Base-by-base conservation (phyloP, 1,140 invertebrate species). In the Nephotettix cincticeps region DNA sequence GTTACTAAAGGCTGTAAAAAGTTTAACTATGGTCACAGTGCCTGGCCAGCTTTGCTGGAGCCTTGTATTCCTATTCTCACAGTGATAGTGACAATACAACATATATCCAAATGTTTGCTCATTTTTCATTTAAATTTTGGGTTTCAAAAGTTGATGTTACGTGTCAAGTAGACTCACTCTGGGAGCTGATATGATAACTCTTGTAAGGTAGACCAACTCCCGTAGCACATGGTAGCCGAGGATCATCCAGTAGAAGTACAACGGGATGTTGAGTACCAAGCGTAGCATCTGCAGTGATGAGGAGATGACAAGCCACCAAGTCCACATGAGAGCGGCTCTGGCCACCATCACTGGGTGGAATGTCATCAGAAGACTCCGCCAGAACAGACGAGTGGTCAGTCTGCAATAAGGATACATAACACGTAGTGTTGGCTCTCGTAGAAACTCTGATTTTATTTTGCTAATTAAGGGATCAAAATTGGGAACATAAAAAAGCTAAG, bases 171-270 rank as follows among this genome's bases (percentile, higher is more conserved):
- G 6, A 64, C 61, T 82, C 2, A 84, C 83, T 27, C 84, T 81
- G 0, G 88, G 87, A 0, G 86, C 86, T 40, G 79, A 82, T 54
- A 87, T 81, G 0, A 84, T 75, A 32, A 89, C 82, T 75, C 80
- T 80, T 1, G 77, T 74, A n/a, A 89, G 84, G 43, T 87, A 84
- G 0, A 86, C 17, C 0, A 85, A 17, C 74, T 91, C 89, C 21
- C 85, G 76, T 9, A 81, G 74, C 0, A 87, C 84, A 67, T 83
- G 81, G 17, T 85, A 81, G 1, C 86, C 66, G 29, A 63, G 54
- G 1, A 72, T 28, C 29, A 67, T 29, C 73, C 74, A 75, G 58
- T 75, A 73, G 23, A 73, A 58, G 58, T 75, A 75, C 9, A 70
- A 25, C 27, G 70, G 70, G 19, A 68, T 63, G 43, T 75, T 72